Base-by-base conservation (phyloP, 2,888 invertebrate genomes). In the Oeneis ivallda region DNA sequence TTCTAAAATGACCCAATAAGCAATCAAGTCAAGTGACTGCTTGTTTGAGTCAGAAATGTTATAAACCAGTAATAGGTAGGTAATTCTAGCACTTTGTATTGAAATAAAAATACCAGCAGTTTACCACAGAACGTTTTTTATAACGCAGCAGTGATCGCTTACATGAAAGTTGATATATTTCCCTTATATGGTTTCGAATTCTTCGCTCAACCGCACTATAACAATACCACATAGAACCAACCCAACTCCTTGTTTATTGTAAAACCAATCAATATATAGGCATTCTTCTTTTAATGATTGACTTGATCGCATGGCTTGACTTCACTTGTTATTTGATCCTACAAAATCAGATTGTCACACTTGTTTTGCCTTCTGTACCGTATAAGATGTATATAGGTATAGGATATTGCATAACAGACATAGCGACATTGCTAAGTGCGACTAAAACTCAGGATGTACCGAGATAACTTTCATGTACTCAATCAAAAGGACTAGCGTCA, bases 161-260 rank as follows among this genome's bases (percentile, higher is more conserved):
- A 49, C 32, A 53, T 43, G 62, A 53, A 66, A 66, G 53, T 58
- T 59, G 62, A 58, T 65, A 60, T 56, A 49, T 54, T 59, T 26
- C 47, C 53, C 17, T 63, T 63, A 37, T 32, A 66, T 49, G 63
- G 64, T 45, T 69, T 66, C 64, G 32, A 52, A 54, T 66, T 58
- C 62, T 59, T 37, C 26, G 47, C 56, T 47, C 39, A 45, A 52
- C 39, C 41, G 34, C 62, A 61, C 49, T 41, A n/a, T n/a, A 56
- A 17, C 26, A 26, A 41, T 37, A 53, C 19, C 19, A 41, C 56
- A 39, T 19, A 47, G n/a, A 3, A 26, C 15, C 34, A 15, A 39
- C 5, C 17, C 19, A 39, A 10, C 39, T 54, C 7, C 11, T 54
- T 39, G 11, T 39, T 53, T 37, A 37, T 17, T 39, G 45, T 43